Evolutionary conservation across 1,140 invertebrate species (phyloP).

Genomic region (Drosophila biarmipes): DNA sequence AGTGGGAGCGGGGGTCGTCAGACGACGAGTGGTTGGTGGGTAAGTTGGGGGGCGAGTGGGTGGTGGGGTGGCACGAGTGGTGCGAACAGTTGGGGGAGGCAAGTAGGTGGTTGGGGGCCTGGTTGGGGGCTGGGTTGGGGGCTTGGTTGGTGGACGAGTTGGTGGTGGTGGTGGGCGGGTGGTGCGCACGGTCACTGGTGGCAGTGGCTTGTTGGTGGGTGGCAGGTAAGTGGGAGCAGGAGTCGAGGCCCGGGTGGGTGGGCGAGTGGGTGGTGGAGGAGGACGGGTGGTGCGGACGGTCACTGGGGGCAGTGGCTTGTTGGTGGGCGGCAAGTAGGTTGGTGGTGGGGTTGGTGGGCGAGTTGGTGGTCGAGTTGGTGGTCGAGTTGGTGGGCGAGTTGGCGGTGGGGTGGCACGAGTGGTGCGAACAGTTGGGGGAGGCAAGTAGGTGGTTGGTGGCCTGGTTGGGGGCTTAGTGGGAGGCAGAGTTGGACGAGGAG

Average conservation of each 20-base stretch:
- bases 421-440: slow-evolving; percentile 20
- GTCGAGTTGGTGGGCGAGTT: slow-evolving; percentile 21
- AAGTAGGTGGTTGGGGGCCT: slow-evolving; percentile 34
- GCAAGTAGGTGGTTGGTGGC: slow-evolving; percentile 49
- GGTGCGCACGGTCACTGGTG: slow-evolving; percentile 29
- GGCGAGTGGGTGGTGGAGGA: slow-evolving; percentile 28
- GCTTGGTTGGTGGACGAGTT: slow-evolving; percentile 42
- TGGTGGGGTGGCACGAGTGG: slow-evolving; percentile 28
- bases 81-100: slow-evolving; percentile 12
- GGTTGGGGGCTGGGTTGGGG: slow-evolving; percentile 43
- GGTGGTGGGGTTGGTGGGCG: slow-evolving; percentile 43
- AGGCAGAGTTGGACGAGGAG: slow-evolving; percentile 23
- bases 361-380: not conserved
- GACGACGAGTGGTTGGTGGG: slow-evolving; percentile 31
- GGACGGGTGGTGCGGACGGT: slow-evolving; percentile 50
- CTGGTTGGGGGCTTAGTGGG: slow-evolving; percentile 30
- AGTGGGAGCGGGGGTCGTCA: slow-evolving; percentile 29
- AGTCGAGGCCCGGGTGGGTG: slow-evolving; percentile 27
- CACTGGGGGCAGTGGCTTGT: slow-evolving; percentile 32
- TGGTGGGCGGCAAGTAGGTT: slow-evolving; percentile 62
- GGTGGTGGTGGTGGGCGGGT: slow-evolving; percentile 53
- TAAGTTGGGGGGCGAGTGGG: slow-evolving; percentile 36
- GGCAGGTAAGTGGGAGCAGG: slow-evolving; percentile 51
- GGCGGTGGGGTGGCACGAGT: slow-evolving; percentile 23
- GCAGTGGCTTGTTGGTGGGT: slow-evolving; percentile 34